Evolutionary conservation across 2,113 vertebrate genomes (phyloP).

Genomic region (Cyanistes caeruleus): DNA sequence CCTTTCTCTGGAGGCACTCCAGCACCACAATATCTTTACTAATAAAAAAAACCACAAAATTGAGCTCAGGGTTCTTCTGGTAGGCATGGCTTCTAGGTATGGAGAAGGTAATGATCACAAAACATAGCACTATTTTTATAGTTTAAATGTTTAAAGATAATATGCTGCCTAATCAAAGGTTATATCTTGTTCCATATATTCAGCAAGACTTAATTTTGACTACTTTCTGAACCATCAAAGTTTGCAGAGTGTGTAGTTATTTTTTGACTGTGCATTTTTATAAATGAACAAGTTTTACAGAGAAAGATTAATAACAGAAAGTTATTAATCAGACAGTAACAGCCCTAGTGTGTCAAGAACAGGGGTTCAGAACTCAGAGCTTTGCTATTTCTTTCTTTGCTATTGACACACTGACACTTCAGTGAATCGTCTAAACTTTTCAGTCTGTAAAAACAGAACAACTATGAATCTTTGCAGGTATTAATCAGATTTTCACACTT

Average conservation of each 20-base stretch:
- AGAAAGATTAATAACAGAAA: too few relatives aligned
- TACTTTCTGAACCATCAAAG: not conserved
- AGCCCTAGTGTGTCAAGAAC: not conserved
- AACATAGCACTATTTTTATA: not conserved
- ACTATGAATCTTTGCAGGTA: not conserved
- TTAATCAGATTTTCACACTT: not conserved
- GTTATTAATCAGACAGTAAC: not conserved
- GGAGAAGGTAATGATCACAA: not conserved
- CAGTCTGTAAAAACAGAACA: not conserved
- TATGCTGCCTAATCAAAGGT: not conserved
- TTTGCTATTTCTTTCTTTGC: not conserved
- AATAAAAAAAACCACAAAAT: not conserved
- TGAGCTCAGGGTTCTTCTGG: not conserved
- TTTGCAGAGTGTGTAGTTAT: not conserved
- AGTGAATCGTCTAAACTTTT: not conserved
- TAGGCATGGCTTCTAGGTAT: not conserved
- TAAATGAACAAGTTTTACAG: not conserved
- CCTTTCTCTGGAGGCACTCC: not conserved
- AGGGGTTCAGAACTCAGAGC: not conserved
- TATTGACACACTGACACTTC: not conserved
- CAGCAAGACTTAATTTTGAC: not conserved
- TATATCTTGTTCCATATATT: not conserved
- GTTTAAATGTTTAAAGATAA: not conserved
- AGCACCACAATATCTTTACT: not conserved
- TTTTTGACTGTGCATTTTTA: not conserved